Base-by-base conservation (phyloP, 2,888 invertebrate species). In the Aleiodes alternator region DNA sequence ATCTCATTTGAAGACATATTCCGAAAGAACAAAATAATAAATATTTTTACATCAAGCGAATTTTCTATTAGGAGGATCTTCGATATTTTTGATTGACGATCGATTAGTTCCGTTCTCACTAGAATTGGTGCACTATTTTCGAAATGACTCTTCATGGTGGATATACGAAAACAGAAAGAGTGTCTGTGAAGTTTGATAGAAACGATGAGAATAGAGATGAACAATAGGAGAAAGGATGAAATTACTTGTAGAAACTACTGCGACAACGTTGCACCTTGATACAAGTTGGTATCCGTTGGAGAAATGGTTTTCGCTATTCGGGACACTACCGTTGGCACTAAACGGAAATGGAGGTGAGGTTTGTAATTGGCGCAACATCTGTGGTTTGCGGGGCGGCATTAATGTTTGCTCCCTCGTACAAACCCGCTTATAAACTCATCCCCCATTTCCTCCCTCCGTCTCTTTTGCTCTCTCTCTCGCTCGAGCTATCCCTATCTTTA, bases 351-450 rank as follows among this genome's bases (percentile, higher is more conserved):
- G 79, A 83, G 83, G 82, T 84, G 86, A 85, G 88, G 86, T 86
- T 88, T 88, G 88, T 88, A 88, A 89, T 88, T 88, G 88, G 87
- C 84, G 87, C 86, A 88, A 88, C 89, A 89, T 89, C 88, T 89
- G 88, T 84, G 87, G 87, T 88, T 86, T 86, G 84, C 83, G 86
- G 86, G 87, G 85, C 87, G 84, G 85, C 87, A 88, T 89, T 88
- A 88, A 88, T 88, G 88, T 87, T 86, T 86, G 84, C 85, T 85
- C 81, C 84, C 84, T 81, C 84, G 76, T 80, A 72, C 74, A 55
- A 78, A 61, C 78, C 76, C 80, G 76, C 76, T 69, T 53, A 69
- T 72, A 61, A 55, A 50, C 51, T 66, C 77, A 76, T 69, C 50
- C 14, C 23, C 69, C 16, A 31, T 69, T 69, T 50, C 64, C 51